phyloP scores from a whole-genome alignment of 2,113 vertebrate genomes.

The Isurus oxyrinchus region DNA sequence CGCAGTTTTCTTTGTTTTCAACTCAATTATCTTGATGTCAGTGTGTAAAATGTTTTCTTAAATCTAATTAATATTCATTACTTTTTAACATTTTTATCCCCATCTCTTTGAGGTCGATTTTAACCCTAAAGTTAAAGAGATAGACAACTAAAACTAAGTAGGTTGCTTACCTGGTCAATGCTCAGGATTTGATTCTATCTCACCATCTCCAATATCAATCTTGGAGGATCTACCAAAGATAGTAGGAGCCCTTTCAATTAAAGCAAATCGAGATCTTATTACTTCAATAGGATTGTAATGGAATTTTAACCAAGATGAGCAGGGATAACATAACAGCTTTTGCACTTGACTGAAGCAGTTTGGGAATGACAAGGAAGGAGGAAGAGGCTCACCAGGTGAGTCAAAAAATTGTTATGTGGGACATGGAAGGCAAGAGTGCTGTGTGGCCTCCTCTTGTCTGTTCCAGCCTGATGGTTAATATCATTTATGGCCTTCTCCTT shows the following conservation, averaged over 20 bases:
- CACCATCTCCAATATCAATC: neutral
- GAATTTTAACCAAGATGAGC: neutral
- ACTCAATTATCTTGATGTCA: neutral
- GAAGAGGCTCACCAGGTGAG: neutral
- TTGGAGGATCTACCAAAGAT: neutral
- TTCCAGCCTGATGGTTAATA: neutral
- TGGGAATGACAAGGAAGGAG: neutral
- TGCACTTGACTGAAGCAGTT: neutral
- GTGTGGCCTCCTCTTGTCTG: neutral
- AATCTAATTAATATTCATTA: neutral
- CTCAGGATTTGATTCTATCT: neutral
- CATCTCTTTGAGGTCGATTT: neutral
- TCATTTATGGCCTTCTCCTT: neutral
- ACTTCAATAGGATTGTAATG: neutral
- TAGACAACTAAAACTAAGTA: neutral
- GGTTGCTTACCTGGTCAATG: neutral
- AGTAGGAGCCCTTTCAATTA: neutral
- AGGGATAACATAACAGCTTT: neutral
- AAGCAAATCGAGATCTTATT: neutral
- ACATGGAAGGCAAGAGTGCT: neutral
- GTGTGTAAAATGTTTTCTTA: neutral
- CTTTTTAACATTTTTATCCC: neutral
- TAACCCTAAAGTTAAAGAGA: neutral
- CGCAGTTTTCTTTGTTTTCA: no score
- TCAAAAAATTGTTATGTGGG: neutral